Percentiles rank a stretch among this genome's conserved stretches.
phyloP scores from a whole-genome alignment of 2,797 vertebrate species.

The Molossus molossus region DNA sequence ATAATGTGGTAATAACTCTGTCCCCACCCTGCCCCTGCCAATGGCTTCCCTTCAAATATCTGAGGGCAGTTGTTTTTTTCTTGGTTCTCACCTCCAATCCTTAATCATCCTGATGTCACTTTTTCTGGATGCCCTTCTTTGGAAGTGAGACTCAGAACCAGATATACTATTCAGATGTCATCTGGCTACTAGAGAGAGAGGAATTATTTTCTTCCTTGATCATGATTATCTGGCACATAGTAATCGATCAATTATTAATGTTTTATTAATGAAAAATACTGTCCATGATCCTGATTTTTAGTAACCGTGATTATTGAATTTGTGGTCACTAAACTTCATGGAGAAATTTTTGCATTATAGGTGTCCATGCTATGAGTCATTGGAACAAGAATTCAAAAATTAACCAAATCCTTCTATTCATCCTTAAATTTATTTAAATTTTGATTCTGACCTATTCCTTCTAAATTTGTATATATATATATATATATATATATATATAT shows the following conservation, averaged over 20 bases:
- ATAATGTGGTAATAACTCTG: background rate
- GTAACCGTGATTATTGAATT: background rate
- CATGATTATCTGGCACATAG: background rate
- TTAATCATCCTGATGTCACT: background rate
- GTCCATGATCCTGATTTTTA: background rate
- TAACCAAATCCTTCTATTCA: background rate
- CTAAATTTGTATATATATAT: background rate
- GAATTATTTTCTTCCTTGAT: background rate
- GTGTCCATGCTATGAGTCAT: background rate
- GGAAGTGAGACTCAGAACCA: background rate
- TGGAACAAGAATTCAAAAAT: background rate
- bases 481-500: too few species aligned
- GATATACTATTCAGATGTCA: background rate
- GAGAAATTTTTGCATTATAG: background rate
- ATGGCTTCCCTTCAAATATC: background rate
- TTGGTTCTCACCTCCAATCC: background rate
- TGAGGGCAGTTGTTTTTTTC: background rate
- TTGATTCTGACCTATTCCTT: background rate
- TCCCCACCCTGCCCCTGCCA: background rate
- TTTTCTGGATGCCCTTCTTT: background rate
- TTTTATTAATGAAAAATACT: background rate
- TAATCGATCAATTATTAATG: background rate
- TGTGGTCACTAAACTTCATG: background rate
- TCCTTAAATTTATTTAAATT: constrained; percentile 25
- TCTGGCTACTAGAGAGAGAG: background rate